Percentiles rank a stretch among this genome's conserved stretches.
phyloP scores from a whole-genome alignment of 1,140 invertebrate genomes.

The Pogonomyrmex californicus region DNA sequence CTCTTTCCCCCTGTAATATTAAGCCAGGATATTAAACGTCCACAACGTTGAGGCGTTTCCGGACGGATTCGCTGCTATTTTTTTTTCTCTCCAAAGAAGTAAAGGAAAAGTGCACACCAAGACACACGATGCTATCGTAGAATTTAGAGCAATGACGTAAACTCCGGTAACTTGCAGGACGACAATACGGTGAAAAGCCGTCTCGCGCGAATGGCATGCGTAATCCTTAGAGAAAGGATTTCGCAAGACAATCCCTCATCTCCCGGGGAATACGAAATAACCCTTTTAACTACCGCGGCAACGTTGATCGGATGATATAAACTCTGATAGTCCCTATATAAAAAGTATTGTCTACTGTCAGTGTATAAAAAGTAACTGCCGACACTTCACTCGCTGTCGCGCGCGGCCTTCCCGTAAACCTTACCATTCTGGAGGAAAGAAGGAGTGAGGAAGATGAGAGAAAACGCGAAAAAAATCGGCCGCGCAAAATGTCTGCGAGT shows the following conservation, averaged over 20 bases:
- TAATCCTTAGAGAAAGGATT: slow-evolving; percentile 26
- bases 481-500: slow-evolving; percentile 23
- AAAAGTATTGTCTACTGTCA: slow-evolving; percentile 55
- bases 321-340: slow-evolving; percentile 47
- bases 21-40: slow-evolving; percentile 77
- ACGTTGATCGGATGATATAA: slow-evolving; percentile 21
- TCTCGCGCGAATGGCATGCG: slow-evolving; percentile 23
- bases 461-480: slow-evolving; percentile 31
- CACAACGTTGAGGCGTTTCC: slow-evolving; percentile 63
- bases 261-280: slow-evolving; percentile 22
- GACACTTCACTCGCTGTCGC: slow-evolving; percentile 31
- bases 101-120: neutral
- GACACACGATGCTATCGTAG: slow-evolving; percentile 1
- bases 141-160: slow-evolving; percentile 40
- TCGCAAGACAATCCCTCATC: slow-evolving; percentile 23
- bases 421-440: slow-evolving; percentile 36
- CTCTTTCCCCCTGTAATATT: slow-evolving; percentile 66
- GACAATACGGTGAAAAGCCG: slow-evolving; percentile 13
- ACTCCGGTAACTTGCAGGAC: slow-evolving; percentile 21
- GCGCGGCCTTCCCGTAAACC: neutral
- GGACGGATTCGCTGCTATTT: slow-evolving; percentile 43
- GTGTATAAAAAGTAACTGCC: slow-evolving; percentile 67
- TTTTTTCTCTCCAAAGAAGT: neutral
- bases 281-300: slow-evolving; percentile 34
- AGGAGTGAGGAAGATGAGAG: neutral